Conservation (phyloP, 92 coral and sea anemone species). For the Anthopleura xanthogrammica region DNA sequence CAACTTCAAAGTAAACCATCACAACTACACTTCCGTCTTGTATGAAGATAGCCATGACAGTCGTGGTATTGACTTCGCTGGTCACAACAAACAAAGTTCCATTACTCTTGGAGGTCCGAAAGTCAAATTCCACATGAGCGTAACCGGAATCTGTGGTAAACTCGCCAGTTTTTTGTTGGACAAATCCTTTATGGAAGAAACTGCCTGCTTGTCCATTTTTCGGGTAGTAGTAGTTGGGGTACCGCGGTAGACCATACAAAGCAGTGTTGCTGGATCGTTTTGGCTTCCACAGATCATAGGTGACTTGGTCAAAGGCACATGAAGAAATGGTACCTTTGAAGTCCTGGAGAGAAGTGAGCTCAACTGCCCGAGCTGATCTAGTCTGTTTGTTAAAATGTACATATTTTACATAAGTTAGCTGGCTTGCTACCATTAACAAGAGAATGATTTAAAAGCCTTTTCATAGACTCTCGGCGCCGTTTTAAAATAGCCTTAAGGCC, state of each 20-base stretch:
- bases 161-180: conserved; percentile 55
- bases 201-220: conserved; percentile 55
- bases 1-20: conserved; percentile 32
- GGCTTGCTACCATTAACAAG: too few species aligned
- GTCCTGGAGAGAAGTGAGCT: neutral
- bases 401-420: neutral
- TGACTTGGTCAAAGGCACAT: conserved; percentile 42
- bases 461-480: too few species aligned
- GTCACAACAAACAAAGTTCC: conserved; percentile 67
- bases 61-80: conserved; percentile 23
- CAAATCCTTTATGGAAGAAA: conserved; percentile 59
- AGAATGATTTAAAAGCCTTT: too few species aligned
- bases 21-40: conserved; percentile 37
- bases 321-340: conserved; percentile 60
- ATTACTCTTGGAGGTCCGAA: conserved; percentile 53
- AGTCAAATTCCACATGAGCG: conserved; percentile 48
- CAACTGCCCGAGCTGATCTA: neutral
- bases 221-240: conserved; percentile 33
- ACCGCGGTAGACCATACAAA: conserved; percentile 40
- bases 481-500: too few species aligned
- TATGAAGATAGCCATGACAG: conserved; percentile 36
- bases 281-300: conserved; percentile 57
- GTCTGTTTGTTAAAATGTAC: neutral
- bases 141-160: conserved; percentile 43
- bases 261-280: conserved; percentile 18